Percentiles rank a stretch among this genome's conserved stretches.
Conservation (phyloP, 2,888 invertebrate genomes). For the Lacanobia oleracea region DNA sequence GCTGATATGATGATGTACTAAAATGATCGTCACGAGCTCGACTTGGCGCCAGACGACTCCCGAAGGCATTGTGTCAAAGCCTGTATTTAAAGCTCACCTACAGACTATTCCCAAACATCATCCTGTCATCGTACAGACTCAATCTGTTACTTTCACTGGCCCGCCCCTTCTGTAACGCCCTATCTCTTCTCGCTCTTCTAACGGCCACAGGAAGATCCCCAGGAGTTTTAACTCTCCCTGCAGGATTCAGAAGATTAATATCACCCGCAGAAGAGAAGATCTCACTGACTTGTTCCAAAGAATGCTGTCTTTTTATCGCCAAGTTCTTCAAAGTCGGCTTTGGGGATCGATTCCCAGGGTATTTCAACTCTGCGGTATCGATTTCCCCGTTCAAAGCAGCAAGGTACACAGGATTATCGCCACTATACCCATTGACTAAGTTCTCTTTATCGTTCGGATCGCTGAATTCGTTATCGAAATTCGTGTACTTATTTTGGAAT, state of each 20-base stretch:
- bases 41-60: neutral
- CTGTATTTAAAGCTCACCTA: slow-evolving; percentile 57
- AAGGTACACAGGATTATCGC: slow-evolving; percentile 86
- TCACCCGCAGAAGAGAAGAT: slow-evolving; percentile 93
- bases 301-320: slow-evolving; percentile 91
- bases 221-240: slow-evolving; percentile 95
- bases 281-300: slow-evolving; percentile 94
- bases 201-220: slow-evolving; percentile 95
- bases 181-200: slow-evolving; percentile 92
- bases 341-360: slow-evolving; percentile 74
- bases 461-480: slow-evolving; percentile 87
- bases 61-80: neutral
- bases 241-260: slow-evolving; percentile 93
- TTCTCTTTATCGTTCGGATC: slow-evolving; percentile 88
- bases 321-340: slow-evolving; percentile 80
- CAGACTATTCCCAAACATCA: slow-evolving; percentile 93
- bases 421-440: slow-evolving; percentile 80
- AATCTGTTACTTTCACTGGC: slow-evolving; percentile 92
- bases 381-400: slow-evolving; percentile 86
- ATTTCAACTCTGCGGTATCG: slow-evolving; percentile 75
- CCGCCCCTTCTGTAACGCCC: slow-evolving; percentile 89
- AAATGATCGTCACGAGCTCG: neutral
- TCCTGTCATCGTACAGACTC: slow-evolving; percentile 96
- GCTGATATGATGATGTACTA: neutral
- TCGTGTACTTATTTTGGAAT: slow-evolving; percentile 84